Conservation (phyloP, 2,797 vertebrate genomes). For the Sternotherus odoratus region DNA sequence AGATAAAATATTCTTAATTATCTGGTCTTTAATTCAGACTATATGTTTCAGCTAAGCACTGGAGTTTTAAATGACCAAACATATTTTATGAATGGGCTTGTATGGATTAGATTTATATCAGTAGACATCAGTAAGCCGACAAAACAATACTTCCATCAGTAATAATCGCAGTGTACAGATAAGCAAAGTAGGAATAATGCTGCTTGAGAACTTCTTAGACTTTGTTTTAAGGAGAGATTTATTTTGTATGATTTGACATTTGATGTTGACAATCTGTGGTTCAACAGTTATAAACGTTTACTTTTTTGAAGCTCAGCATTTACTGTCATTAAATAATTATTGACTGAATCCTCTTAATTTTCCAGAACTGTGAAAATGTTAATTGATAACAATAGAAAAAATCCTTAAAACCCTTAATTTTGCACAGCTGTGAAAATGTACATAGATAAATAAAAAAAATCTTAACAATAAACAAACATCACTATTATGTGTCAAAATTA, state of each 20-base stretch:
- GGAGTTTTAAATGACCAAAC: neutral
- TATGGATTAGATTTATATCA: neutral
- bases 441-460: neutral
- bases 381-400: neutral
- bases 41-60: neutral
- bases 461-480: neutral
- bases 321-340: neutral
- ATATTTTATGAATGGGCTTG: neutral
- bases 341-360: neutral
- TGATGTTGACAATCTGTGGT: neutral
- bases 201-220: neutral
- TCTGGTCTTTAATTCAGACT: conserved; percentile 9
- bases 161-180: neutral
- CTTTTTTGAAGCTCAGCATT: neutral
- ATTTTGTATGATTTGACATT: neutral
- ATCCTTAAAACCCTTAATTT: neutral
- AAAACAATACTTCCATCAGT: neutral
- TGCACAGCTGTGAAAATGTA: neutral
- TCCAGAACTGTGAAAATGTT: neutral
- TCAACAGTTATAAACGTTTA: neutral
- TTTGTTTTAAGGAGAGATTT: neutral
- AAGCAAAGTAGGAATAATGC: neutral
- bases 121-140: neutral
- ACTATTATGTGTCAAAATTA: neutral
- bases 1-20: neutral